Evolutionary conservation across 2,113 vertebrate genomes (phyloP), one percentile per base, ranked within the genome.

Genomic region (Macrotus californicus): DNA sequence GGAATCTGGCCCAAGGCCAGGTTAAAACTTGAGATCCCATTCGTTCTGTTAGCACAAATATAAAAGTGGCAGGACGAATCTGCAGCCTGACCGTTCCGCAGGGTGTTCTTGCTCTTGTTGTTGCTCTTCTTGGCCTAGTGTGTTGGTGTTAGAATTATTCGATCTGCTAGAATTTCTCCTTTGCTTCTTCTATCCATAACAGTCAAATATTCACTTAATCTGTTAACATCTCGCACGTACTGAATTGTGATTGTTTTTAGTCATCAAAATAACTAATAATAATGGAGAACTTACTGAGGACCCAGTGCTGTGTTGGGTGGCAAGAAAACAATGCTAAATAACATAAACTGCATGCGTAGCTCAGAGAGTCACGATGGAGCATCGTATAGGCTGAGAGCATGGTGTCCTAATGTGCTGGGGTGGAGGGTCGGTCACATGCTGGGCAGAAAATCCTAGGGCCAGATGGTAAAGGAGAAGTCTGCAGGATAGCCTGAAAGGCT

Each of bases 171-270:
- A 39, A 64, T 41, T 79, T 91, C 26, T 80, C 41, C 26, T 91
- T 69, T 59, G 52, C 24, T 50, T 83, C 46, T 11, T 16, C 6
- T 29, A 87, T 54, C 12, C 16, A 21, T 21, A 43, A 43, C 15
- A 81, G 48, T 2, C 15, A 56, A 86, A 43, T 56, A 81, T 66
- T 88, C 46, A 43, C 12, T 79, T 82, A 81, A 36, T 86, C 13
- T 39, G 2, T 43, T 84, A 43, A 70, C 8, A 59, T 48, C 22
- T 70, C 34, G 2, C 29, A 59, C 81, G 19, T 34, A 80, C 19
- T 73, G 16, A 90, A 84, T 64, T 76, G 26, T 81, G 66, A 54
- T 75, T 73, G 22, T 80, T 91, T 81, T 54, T 66, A 52, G 52
- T 87, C 50, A 39, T 61, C 36, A 75, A 70, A 73, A 22, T 48